Evolutionary conservation across 2,797 vertebrate genomes (phyloP).

Genomic region (Mycteria americana): DNA sequence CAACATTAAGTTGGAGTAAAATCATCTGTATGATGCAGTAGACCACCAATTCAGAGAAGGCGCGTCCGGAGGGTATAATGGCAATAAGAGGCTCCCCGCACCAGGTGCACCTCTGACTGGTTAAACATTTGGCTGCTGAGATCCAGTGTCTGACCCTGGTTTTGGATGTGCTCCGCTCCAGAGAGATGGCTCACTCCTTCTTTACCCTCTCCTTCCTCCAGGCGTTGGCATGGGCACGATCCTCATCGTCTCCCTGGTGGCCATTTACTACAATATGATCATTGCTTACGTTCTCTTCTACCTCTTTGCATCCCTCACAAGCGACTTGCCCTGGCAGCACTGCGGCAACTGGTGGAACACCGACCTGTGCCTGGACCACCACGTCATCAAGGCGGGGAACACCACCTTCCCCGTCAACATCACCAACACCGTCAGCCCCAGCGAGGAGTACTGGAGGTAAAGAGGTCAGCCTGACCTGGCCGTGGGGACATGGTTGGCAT

Average conservation of each 20-base stretch:
- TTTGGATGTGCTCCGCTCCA: background rate
- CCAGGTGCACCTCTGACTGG: background rate
- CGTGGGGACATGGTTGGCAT: fast-evolving
- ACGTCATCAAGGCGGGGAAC: constrained; percentile 65
- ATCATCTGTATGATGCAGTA: background rate
- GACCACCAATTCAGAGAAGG: background rate
- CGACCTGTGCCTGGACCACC: constrained; percentile 77
- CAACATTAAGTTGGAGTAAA: background rate
- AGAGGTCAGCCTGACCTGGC: background rate
- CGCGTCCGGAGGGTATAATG: background rate
- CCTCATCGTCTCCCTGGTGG: constrained; percentile 81
- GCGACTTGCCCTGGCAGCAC: constrained; percentile 79
- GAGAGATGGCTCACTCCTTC: constrained; percentile 12
- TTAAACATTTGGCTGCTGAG: background rate
- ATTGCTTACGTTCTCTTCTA: constrained; percentile 85
- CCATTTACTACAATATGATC: constrained; percentile 86
- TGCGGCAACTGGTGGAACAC: constrained; percentile 84
- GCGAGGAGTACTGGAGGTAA: constrained; percentile 85
- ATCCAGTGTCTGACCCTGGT: background rate
- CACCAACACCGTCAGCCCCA: constrained; percentile 79
- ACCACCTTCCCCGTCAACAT: constrained; percentile 70
- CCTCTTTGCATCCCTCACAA: constrained; percentile 84
- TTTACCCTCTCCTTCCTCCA: constrained; percentile 66
- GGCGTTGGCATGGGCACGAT: constrained; percentile 80
- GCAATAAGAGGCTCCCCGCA: background rate